phyloP scores from a whole-genome alignment of 2,797 vertebrate species.

The Tamandua tetradactyla region DNA sequence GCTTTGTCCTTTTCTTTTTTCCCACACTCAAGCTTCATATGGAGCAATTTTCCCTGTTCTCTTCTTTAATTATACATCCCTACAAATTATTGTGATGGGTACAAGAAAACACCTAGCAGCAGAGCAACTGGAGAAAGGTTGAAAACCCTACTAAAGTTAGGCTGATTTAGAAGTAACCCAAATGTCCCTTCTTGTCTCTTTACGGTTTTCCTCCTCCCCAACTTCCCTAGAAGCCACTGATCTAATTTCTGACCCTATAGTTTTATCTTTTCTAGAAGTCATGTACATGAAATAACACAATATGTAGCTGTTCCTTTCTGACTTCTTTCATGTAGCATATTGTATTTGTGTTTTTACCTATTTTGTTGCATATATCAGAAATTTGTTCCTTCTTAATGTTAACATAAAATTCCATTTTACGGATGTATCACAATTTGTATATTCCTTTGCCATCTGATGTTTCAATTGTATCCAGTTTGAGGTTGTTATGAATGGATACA shows the following conservation, averaged over 20 bases:
- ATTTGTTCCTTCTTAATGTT: background rate
- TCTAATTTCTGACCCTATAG: background rate
- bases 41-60: background rate
- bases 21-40: fast-evolving
- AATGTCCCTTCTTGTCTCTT: background rate
- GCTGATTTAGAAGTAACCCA: background rate
- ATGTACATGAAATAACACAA: background rate
- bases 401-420: background rate
- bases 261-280: background rate
- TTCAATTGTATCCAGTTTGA: background rate
- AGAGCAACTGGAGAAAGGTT: background rate
- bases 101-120: background rate
- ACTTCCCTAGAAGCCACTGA: background rate
- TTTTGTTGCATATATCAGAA: no score
- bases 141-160: background rate
- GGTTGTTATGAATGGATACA: background rate
- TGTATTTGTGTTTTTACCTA: background rate
- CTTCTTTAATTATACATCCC: background rate
- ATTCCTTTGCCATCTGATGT: background rate
- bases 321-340: background rate
- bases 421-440: background rate
- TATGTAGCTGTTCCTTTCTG: background rate
- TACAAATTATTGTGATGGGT: background rate
- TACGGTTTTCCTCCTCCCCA: background rate
- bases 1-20: background rate